A percentile compares a stretch with the other conserved stretches of the same genome.
Evolutionary conservation across 2,888 invertebrate species (phyloP).

Genomic region (Cerceris ruficornis): DNA sequence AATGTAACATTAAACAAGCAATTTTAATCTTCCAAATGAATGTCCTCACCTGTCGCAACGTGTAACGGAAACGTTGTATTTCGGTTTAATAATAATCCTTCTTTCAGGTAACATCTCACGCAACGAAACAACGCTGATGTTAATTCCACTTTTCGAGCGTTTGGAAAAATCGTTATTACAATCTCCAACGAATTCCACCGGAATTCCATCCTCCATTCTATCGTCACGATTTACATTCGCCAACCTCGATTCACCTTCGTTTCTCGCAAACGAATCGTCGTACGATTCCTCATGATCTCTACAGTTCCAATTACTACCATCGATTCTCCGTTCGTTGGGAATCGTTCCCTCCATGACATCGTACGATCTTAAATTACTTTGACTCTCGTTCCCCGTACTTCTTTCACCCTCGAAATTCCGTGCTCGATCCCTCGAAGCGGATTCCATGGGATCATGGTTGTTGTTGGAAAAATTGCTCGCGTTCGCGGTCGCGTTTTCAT

Average conservation of each 20-base stretch:
- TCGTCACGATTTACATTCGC: slow-evolving; percentile 14
- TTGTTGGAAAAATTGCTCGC: no score
- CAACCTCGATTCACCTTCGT: slow-evolving; percentile 24
- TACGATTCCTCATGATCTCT: not conserved
- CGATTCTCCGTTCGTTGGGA: not conserved
- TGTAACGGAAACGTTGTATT: slow-evolving; percentile 31
- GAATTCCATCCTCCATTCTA: not conserved
- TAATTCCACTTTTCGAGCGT: slow-evolving; percentile 27
- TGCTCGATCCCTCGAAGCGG: slow-evolving; percentile 8
- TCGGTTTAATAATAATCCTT: slow-evolving; percentile 8
- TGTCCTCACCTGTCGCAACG: slow-evolving; percentile 15
- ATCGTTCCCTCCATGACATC: not conserved
- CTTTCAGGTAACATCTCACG: not conserved
- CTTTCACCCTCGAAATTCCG: not conserved
- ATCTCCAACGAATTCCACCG: slow-evolving; percentile 16
- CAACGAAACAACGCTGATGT: slow-evolving; percentile 24
- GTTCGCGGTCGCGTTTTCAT: no score
- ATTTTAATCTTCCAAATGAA: not conserved
- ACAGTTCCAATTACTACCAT: not conserved
- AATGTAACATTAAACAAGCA: no score
- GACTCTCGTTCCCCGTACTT: no score
- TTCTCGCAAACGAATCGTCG: slow-evolving; percentile 4
- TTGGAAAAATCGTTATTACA: slow-evolving; percentile 7
- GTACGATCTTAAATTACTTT: no score
- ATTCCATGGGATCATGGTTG: not conserved